These are phyloP conservation scores for Microplitis manilae DNA, from an alignment of 2,888 invertebrate species.

Conservation along the genomic window DNA sequence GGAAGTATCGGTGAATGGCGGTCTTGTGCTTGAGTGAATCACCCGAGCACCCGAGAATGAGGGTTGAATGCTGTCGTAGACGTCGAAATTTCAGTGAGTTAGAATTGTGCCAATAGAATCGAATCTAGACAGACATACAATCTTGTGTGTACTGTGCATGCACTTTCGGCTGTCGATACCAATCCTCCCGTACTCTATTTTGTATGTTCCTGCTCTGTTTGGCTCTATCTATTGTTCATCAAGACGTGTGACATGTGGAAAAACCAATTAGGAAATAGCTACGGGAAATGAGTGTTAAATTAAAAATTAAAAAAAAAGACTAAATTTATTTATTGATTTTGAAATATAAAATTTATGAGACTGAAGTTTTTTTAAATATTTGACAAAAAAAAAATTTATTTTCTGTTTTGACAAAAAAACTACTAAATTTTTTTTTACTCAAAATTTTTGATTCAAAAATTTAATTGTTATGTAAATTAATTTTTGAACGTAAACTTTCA, in stretches of 20 bases:
- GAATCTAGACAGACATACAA: neutral
- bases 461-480: no score
- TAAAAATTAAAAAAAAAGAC: no score
- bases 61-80: conserved; percentile 9
- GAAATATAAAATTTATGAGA: no score
- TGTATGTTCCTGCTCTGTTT: neutral
- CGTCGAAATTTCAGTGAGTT: neutral
- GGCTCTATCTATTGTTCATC: neutral
- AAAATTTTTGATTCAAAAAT: no score
- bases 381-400: no score
- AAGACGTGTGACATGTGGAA: neutral
- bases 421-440: no score
- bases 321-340: no score
- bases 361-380: no score
- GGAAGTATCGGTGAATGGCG: neutral
- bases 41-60: neutral
- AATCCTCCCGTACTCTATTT: neutral
- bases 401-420: no score
- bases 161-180: neutral
- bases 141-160: neutral
- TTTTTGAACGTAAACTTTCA: no score
- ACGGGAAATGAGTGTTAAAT: no score
- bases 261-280: neutral
- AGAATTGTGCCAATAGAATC: neutral
- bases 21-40: neutral